Percentiles rank a stretch among this genome's conserved stretches.
Conservation (phyloP, 1,140 invertebrate genomes). For the Melipona quadrifasciata region DNA sequence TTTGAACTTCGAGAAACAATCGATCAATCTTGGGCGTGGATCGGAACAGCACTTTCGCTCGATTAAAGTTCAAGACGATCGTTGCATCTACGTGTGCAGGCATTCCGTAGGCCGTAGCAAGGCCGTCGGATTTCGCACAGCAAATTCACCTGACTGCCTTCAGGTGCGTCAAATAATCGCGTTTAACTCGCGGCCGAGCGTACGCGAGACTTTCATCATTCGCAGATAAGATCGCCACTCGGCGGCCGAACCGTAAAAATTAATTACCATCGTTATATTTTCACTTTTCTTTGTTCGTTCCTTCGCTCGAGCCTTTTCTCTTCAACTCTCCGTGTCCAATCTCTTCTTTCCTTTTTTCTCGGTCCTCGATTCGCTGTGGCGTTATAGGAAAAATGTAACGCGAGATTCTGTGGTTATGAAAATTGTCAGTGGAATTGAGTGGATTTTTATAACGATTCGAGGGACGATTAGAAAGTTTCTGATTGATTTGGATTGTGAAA, state of each 20-base stretch:
- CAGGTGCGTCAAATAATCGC: neutral
- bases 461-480: too few species aligned
- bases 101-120: constrained; percentile 37
- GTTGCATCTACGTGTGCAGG: neutral
- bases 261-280: constrained; percentile 26
- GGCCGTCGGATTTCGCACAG: constrained; percentile 31
- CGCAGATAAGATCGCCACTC: neutral
- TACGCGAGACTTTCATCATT: constrained; percentile 39
- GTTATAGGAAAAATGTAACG: neutral
- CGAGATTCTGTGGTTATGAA: neutral
- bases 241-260: constrained; percentile 5
- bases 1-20: neutral
- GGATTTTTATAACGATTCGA: neutral
- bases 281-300: constrained; percentile 25
- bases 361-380: too few species aligned
- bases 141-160: constrained; percentile 38
- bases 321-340: neutral
- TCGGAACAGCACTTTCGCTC: neutral
- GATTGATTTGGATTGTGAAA: too few species aligned
- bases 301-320: neutral
- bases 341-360: neutral
- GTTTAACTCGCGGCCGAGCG: constrained; percentile 14
- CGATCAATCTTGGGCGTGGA: neutral
- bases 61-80: constrained; percentile 33
- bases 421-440: neutral